Conservation (phyloP, 2,113 vertebrate species). For the Epinephelus moara region DNA sequence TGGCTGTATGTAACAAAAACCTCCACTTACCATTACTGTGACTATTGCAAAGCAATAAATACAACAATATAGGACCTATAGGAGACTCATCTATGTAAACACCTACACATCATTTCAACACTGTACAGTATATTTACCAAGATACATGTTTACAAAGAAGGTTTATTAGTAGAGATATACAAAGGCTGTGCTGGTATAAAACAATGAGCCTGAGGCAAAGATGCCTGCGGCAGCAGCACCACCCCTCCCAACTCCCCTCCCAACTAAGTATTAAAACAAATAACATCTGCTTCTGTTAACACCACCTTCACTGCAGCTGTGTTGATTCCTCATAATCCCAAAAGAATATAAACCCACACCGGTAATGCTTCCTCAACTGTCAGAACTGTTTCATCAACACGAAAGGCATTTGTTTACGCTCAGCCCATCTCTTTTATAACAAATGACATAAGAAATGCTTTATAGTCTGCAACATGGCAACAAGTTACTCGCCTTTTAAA, state of each 20-base stretch:
- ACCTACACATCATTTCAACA: not conserved
- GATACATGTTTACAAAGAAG: conserved; percentile 30
- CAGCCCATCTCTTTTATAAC: conserved; percentile 1
- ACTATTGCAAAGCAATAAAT: not conserved
- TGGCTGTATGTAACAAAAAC: not conserved
- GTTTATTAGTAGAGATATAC: conserved; percentile 26
- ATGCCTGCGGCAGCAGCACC: conserved; percentile 17
- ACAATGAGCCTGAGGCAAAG: conserved; percentile 9
- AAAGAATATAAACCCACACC: conserved; percentile 50
- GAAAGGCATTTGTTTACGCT: conserved; percentile 34
- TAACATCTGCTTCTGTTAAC: conserved; percentile 75
- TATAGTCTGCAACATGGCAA: conserved; percentile 11
- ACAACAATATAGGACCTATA: not conserved
- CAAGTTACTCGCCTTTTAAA: conserved; percentile 18
- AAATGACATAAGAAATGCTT: conserved; percentile 20
- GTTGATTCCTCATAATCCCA: conserved; percentile 72
- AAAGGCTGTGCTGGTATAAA: conserved; percentile 4
- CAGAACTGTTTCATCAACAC: conserved; percentile 64
- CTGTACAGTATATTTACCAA: not conserved
- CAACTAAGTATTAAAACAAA: conserved; percentile 71
- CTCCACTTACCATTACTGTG: not conserved
- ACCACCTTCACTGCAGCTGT: conserved; percentile 73
- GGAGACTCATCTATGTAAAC: not conserved
- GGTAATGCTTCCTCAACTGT: conserved; percentile 54
- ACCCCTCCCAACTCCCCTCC: not conserved